Base-by-base conservation (phyloP, 2,888 invertebrate genomes). In the Acanthosoma haemorrhoidale region DNA sequence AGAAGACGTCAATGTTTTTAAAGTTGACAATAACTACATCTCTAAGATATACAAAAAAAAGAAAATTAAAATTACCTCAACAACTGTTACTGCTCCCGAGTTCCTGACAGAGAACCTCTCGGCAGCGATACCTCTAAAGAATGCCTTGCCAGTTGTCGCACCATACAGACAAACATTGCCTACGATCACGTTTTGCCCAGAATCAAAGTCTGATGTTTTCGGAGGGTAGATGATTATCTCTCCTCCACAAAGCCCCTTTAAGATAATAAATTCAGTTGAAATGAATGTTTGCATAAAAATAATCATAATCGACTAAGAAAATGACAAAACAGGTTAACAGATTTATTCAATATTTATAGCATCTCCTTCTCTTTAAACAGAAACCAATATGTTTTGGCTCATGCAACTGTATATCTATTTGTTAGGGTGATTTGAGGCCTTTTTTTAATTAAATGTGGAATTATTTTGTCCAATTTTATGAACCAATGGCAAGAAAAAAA, bases 141-240 rank as follows among this genome's bases (percentile, higher is more conserved):
- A 96, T 0, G 95, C 96, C 71, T 87, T 87, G 11, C 99, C 99
- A 2, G 89, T 87, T 0, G 98, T 98, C 5, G 98, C 99, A 68
- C 99, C 99, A 78, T 99, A 99, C 69, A 99, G 82, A 74, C 96
- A 97, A 4, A 99, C 98, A 80, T 99, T 99, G 29, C 99, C 99
- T 9, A 94, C 97, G 74, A 99, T 95, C 2, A 98, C 95, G 80
- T 99, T 99, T 66, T 92, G 84, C 75, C 95, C 94, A 0, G 97
- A 94, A 15, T 80, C 79, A 34, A 81, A 77, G 11, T 89, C 86
- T 0, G 91, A 89, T 6, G 85, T 84, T 78, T 90, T 91, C 0
- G 95, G 96, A 6, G 99, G 99, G 78, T 87, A 94, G 77, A 99
- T 94, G 18, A 96, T 86, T 36, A 99, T 86, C 76, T 88, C 92